These are phyloP conservation scores for Bilobella aurantiaca DNA, from an alignment of 1,140 invertebrate species.

Conservation along the genomic window DNA sequence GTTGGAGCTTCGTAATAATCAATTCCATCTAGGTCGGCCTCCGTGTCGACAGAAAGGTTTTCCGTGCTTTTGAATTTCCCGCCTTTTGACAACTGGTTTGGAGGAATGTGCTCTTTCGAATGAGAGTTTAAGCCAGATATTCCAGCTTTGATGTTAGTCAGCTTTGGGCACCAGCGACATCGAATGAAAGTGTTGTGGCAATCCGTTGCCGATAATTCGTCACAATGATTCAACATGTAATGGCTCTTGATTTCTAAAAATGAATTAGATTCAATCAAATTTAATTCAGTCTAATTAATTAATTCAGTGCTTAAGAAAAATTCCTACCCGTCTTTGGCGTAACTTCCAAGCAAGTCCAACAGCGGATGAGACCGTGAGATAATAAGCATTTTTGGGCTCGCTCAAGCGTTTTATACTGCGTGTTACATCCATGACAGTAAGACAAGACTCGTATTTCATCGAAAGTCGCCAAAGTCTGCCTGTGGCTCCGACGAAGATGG, in stretches of 20 bases:
- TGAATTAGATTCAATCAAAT: background rate
- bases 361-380: background rate
- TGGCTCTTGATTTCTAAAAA: background rate
- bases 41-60: background rate
- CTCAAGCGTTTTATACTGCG: conserved; percentile 8
- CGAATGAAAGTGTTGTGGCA: background rate
- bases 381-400: background rate
- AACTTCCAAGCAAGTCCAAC: conserved; percentile 7
- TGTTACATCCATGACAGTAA: conserved; percentile 13
- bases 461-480: background rate
- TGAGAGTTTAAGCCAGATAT: background rate
- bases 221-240: background rate
- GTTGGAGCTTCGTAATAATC: background rate
- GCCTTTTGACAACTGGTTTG: background rate
- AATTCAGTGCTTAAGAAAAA: background rate
- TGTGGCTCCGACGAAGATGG: background rate
- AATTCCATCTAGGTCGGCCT: background rate
- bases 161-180: conserved; percentile 5
- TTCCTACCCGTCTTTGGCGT: background rate
- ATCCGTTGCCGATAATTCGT: background rate
- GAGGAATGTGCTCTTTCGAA: background rate
- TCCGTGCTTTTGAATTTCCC: background rate
- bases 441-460: conserved; percentile 10
- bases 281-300: background rate
- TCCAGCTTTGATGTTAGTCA: background rate